Evolutionary conservation across 2,797 vertebrate species (phyloP).

Genomic region (Acipenser ruthenus): DNA sequence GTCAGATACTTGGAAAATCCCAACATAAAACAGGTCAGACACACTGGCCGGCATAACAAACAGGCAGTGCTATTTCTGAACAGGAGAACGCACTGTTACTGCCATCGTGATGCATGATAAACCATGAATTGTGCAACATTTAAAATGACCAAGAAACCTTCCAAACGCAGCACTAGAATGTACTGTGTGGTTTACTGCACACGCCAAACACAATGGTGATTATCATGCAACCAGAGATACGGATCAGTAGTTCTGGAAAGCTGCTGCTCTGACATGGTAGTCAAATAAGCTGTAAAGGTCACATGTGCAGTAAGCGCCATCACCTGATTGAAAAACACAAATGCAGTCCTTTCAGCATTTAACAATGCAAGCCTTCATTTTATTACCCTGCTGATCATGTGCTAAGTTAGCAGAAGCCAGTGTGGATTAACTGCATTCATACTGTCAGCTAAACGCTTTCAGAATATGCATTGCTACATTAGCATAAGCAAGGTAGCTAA

Average conservation of each 20-base stretch:
- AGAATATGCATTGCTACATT: background rate
- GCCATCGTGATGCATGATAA: too few species aligned
- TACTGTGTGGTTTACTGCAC: background rate
- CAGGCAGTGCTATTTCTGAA: too few species aligned
- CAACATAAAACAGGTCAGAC: too few species aligned
- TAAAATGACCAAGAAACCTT: background rate
- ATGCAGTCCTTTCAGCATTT: background rate
- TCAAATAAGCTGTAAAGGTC: background rate
- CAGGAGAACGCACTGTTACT: too few species aligned
- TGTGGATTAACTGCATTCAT: conserved; percentile 3
- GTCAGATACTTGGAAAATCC: too few species aligned
- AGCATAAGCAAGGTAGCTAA: background rate
- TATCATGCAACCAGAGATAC: background rate
- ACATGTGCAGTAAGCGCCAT: background rate
- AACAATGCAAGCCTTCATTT: background rate
- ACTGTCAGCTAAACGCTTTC: conserved; percentile 8
- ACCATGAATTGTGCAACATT: background rate
- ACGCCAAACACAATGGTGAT: background rate
- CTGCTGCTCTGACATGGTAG: too few species aligned
- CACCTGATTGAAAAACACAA: background rate
- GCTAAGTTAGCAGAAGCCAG: background rate
- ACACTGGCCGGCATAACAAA: too few species aligned
- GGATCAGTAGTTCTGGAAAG: background rate
- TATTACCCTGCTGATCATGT: background rate
- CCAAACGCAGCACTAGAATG: background rate